Percentiles rank a stretch among this genome's conserved stretches.
Evolutionary conservation across 2,888 invertebrate genomes (phyloP).

Genomic region (Parasteatoda lunata): DNA sequence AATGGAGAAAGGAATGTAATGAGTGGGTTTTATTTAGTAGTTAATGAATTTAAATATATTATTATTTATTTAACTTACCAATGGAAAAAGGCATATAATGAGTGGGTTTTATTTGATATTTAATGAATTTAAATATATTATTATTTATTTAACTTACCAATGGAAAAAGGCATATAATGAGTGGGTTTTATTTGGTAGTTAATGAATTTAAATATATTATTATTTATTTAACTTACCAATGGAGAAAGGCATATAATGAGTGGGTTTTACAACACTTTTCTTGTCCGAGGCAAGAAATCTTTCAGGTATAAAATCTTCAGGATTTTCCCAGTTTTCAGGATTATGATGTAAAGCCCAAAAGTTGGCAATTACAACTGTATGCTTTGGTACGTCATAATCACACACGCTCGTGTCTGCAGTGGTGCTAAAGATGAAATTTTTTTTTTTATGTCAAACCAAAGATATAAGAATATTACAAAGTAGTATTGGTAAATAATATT

Average conservation of each 20-base stretch:
- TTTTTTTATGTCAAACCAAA: too few relatives aligned
- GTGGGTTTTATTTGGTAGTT: slow-evolving; percentile 56
- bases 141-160: slow-evolving; percentile 62
- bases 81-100: slow-evolving; percentile 70
- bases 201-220: too few relatives aligned
- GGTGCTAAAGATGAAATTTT: slow-evolving; percentile 1
- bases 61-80: slow-evolving; percentile 54
- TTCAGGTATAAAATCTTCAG: slow-evolving; percentile 55
- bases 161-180: slow-evolving; percentile 69
- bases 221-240: slow-evolving; percentile 54
- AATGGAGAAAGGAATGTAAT: slow-evolving; percentile 70
- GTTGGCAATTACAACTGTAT: slow-evolving; percentile 51
- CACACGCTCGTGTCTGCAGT: slow-evolving; percentile 27
- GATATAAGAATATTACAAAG: too few relatives aligned
- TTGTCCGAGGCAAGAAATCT: slow-evolving; percentile 51
- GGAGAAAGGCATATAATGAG: slow-evolving; percentile 70
- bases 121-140: too few relatives aligned
- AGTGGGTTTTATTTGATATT: slow-evolving; percentile 52
- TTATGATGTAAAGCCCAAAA: slow-evolving; percentile 61
- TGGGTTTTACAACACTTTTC: slow-evolving; percentile 37
- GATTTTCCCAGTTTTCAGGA: slow-evolving; percentile 46
- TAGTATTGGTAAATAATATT: too few relatives aligned
- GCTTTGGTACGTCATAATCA: slow-evolving; percentile 60
- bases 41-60: too few relatives aligned
- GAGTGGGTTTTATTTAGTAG: slow-evolving; percentile 50